Percentiles rank a stretch among this genome's conserved stretches.
These are phyloP conservation scores for Balanococcus diminutus DNA, from an alignment of 2,888 invertebrate genomes.

Conservation along the genomic window DNA sequence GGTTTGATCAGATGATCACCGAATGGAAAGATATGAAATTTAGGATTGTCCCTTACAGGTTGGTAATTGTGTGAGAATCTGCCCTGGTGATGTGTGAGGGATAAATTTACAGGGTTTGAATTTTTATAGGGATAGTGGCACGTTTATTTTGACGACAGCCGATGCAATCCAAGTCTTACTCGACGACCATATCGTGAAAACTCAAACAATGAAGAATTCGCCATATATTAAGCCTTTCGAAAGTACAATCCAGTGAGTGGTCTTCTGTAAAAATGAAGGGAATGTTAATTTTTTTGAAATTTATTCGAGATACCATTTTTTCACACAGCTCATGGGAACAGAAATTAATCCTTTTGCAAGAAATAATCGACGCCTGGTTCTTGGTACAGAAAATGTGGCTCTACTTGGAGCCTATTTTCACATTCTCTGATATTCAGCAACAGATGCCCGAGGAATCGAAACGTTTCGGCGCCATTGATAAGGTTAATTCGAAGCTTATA, in stretches of 20 bases:
- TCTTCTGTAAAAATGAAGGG: background rate
- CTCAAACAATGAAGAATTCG: constrained; percentile 97
- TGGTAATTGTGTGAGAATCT: background rate
- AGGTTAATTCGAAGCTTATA: constrained; percentile 64
- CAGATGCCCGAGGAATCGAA: constrained; percentile 96
- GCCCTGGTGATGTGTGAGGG: background rate
- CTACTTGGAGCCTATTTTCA: constrained; percentile 95
- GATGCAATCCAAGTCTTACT: constrained; percentile 92
- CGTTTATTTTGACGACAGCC: constrained; percentile 84
- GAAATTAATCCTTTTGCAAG: constrained; percentile 83
- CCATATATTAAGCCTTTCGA: constrained; percentile 96
- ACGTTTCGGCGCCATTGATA: constrained; percentile 90
- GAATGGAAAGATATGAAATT: constrained; percentile 89
- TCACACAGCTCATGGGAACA: constrained; percentile 84
- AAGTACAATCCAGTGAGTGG: constrained; percentile 73
- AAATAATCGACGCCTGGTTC: constrained; percentile 94
- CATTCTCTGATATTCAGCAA: constrained; percentile 95
- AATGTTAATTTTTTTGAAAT: too few relatives aligned
- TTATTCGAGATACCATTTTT: too few relatives aligned
- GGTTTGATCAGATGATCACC: constrained; percentile 83
- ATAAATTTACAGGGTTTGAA: background rate
- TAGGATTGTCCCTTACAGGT: constrained; percentile 75
- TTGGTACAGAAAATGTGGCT: constrained; percentile 96
- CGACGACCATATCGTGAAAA: constrained; percentile 95
- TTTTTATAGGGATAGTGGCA: constrained; percentile 79